Conservation (phyloP, 2,888 invertebrate genomes). For the Ceratothoa steindachneri region DNA sequence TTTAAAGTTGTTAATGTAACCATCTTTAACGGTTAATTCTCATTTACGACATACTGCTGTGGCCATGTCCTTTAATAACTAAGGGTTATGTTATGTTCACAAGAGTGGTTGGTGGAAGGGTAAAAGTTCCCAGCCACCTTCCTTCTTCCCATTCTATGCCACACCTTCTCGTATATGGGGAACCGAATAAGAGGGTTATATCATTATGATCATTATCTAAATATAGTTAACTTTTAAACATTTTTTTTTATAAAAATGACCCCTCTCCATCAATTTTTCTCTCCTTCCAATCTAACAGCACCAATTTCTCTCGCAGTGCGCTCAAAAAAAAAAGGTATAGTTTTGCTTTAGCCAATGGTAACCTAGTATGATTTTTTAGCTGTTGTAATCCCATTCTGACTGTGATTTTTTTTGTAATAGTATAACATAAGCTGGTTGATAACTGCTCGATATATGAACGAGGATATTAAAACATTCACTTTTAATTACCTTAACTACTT, state of each 20-base stretch:
- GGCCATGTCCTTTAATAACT: not conserved
- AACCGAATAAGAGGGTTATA: not conserved
- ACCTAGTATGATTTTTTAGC: constrained; percentile 43
- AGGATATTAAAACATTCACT: not conserved
- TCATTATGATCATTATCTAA: not conserved
- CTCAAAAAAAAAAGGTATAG: constrained; percentile 48
- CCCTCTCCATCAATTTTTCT: constrained; percentile 39
- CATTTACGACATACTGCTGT: not conserved
- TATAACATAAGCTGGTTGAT: not conserved
- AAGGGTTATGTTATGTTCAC: not conserved
- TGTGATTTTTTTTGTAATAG: not conserved
- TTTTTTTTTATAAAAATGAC: constrained; percentile 27
- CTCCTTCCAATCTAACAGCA: constrained; percentile 44
- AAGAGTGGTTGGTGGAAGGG: too few species aligned
- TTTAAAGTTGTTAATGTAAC: not conserved
- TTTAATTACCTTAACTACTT: not conserved
- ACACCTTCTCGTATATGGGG: not conserved
- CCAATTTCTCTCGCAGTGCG: constrained; percentile 48
- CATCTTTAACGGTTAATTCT: not conserved
- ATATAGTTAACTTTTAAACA: constrained; percentile 1
- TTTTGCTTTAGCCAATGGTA: constrained; percentile 38
- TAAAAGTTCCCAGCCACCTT: too few species aligned
- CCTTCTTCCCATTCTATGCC: too few species aligned
- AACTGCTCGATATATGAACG: constrained; percentile 5
- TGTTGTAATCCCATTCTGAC: constrained; percentile 34